phyloP scores from a whole-genome alignment of 2,113 vertebrate species.

The Urocynchramus pylzowi region DNA sequence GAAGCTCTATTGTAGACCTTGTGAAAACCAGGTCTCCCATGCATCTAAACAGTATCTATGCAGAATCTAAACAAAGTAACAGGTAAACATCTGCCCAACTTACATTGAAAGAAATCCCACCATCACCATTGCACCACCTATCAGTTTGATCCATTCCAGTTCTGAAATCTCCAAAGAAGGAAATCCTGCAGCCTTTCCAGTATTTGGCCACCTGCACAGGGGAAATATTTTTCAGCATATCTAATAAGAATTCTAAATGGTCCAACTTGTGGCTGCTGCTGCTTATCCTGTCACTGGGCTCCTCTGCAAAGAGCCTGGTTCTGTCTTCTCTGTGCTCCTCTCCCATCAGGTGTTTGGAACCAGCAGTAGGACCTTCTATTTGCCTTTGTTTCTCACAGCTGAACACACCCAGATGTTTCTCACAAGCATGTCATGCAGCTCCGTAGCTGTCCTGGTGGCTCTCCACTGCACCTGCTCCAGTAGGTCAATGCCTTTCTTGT shows the following conservation, averaged over 20 bases:
- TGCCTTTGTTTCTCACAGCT: neutral
- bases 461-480: no score
- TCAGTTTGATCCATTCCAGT: neutral
- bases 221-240: neutral
- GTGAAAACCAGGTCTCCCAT: neutral
- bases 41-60: neutral
- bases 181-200: neutral
- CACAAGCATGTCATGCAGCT: neutral
- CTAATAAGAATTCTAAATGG: neutral
- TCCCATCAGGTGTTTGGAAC: neutral
- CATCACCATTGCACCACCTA: neutral
- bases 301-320: neutral
- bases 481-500: neutral
- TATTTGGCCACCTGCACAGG: neutral
- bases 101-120: neutral
- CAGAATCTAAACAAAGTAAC: neutral
- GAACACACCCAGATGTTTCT: neutral
- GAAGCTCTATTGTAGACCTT: neutral
- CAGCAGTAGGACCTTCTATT: neutral
- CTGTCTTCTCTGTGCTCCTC: neutral
- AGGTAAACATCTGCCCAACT: neutral
- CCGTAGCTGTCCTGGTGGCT: neutral
- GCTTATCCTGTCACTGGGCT: neutral
- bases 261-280: neutral
- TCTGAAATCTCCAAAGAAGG: neutral